phyloP scores from a whole-genome alignment of 2,888 invertebrate genomes.

The Leptinotarsa peninsularis region DNA sequence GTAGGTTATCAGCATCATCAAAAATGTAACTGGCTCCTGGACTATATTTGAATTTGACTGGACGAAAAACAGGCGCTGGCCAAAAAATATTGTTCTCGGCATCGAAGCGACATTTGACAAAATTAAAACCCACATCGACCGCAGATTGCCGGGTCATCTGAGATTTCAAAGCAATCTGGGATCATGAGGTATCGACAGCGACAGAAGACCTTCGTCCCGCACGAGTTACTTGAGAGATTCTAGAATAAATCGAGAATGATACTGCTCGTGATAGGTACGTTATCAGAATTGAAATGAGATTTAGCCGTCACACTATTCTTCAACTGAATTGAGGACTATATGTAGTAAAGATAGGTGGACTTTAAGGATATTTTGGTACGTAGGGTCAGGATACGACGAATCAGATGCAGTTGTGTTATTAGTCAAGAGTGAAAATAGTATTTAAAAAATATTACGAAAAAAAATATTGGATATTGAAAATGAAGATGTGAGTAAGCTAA shows the following conservation, averaged over 20 bases:
- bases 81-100: not conserved
- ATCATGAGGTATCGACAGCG: slow-evolving; percentile 3
- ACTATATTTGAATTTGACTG: too few species aligned
- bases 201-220: not conserved
- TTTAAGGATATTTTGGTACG: too few species aligned
- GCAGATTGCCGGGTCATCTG: not conserved
- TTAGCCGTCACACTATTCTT: not conserved
- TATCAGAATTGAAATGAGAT: not conserved
- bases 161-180: not conserved
- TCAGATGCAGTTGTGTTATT: too few species aligned
- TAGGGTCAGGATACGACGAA: too few species aligned
- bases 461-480: too few species aligned
- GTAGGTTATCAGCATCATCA: too few species aligned
- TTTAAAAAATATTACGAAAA: too few species aligned
- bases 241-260: slow-evolving; percentile 2
- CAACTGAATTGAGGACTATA: not conserved
- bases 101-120: not conserved
- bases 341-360: too few species aligned
- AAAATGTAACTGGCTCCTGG: too few species aligned
- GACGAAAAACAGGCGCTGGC: not conserved
- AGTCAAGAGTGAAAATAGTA: too few species aligned
- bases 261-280: not conserved
- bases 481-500: too few species aligned
- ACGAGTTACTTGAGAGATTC: not conserved
- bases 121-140: slow-evolving; percentile 2